Evolutionary conservation across 30 jellyfish, hydroid and myxozoan genomes (phyloP).

Genomic region (Aurelia coerulea): DNA sequence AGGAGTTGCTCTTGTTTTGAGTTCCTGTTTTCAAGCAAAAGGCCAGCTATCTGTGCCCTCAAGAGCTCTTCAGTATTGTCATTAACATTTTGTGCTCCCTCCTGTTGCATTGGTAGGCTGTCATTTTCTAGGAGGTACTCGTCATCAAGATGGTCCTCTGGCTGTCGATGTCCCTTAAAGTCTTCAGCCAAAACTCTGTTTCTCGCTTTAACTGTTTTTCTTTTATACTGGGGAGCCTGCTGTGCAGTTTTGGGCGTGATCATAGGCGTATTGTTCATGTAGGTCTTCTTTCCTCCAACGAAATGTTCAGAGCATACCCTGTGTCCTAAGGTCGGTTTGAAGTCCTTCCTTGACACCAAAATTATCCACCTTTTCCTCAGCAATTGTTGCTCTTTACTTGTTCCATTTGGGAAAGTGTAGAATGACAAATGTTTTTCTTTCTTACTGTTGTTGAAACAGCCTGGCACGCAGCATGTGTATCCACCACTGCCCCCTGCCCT

Average conservation of each 20-base stretch:
- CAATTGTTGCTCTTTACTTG: constrained; percentile 32
- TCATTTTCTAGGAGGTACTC: no score
- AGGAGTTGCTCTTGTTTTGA: no score
- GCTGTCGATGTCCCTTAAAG: no score
- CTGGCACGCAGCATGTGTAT: constrained; percentile 6
- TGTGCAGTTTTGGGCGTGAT: constrained; percentile 15
- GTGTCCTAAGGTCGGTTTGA: constrained; percentile 17
- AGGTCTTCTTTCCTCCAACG: constrained; percentile 12
- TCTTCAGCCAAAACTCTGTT: constrained; percentile 2
- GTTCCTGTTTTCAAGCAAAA: no score
- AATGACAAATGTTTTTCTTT: constrained; percentile 18
- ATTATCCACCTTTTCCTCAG: constrained; percentile 39
- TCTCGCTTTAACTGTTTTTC: constrained; percentile 14
- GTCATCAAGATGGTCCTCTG: no score
- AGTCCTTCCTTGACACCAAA: constrained; percentile 17
- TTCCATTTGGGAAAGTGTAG: constrained; percentile 53
- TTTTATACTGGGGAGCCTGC: neutral
- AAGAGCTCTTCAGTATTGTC: no score
- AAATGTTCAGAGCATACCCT: neutral
- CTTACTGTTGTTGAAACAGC: constrained; percentile 18
- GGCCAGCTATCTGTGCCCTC: no score
- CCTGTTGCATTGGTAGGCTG: no score
- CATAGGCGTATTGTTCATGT: constrained; percentile 17
- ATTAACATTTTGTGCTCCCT: no score
- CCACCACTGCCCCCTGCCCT: constrained; percentile 1